Conservation (phyloP, 2,888 invertebrate species). For the Tachina fera region DNA sequence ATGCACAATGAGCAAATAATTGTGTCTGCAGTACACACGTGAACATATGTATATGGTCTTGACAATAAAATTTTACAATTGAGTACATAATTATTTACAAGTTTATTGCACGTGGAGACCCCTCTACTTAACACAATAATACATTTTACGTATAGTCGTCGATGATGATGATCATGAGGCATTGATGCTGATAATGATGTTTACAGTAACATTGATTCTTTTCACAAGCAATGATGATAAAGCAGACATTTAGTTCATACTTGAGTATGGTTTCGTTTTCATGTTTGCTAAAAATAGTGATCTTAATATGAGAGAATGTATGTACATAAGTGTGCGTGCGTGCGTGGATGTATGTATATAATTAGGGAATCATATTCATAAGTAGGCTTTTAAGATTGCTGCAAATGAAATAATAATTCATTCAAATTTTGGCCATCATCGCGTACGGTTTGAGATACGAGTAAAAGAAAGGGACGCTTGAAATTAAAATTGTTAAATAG, state of each 20-base stretch:
- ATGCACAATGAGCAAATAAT: too few species aligned
- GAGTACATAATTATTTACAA: too few species aligned
- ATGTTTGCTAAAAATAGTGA: conserved; percentile 9
- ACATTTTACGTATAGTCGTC: not conserved
- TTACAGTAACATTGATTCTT: not conserved
- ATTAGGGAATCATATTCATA: conserved; percentile 43
- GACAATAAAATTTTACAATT: too few species aligned
- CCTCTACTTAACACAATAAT: not conserved
- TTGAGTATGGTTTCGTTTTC: conserved; percentile 12
- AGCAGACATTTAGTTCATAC: not conserved
- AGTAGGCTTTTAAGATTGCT: conserved; percentile 33
- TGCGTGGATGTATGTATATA: not conserved
- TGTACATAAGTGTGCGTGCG: too few species aligned
- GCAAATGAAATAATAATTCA: conserved; percentile 74
- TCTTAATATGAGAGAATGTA: not conserved
- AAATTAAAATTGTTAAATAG: not conserved
- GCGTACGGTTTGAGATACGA: conserved; percentile 73
- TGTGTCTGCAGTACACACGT: too few species aligned
- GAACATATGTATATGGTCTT: too few species aligned
- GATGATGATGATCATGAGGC: not conserved
- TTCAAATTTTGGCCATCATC: conserved; percentile 75
- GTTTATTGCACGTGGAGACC: too few species aligned
- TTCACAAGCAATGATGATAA: not conserved
- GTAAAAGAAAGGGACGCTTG: conserved; percentile 4
- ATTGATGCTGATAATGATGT: not conserved